Evolutionary conservation across 2,113 vertebrate genomes (phyloP), one percentile per base, ranked within the genome.

Genomic region (Megaceryle torquata): DNA sequence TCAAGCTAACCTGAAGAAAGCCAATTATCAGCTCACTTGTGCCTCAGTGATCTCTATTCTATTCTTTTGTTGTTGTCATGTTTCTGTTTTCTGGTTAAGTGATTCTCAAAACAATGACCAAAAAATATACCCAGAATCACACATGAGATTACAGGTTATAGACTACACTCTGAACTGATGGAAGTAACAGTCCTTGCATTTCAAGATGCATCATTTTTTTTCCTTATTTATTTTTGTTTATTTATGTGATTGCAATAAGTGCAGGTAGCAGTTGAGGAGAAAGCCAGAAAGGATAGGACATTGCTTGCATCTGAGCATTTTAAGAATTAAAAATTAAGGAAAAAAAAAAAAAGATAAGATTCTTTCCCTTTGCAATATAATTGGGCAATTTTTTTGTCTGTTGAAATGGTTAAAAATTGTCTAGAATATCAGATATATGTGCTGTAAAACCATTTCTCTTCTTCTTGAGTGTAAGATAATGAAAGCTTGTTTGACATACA

Each of bases 21-120:
- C 35, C 89, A 77, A 94, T 98, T 97, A 96, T 97, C 85, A 86
- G 46, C 13, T 92, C 64, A 91, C 90, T 74, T 94, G 95, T 89
- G 96, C 91, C 83, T 97, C 96, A 97, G 28, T 96, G 95, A 91
- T 56, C 78, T 96, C 70, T 80, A 90, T 90, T 96, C 88, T 87
- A 80, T 64, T 78, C 94, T 92, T 94, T 19, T 46, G 17, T 46
- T 94, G 57, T 94, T 96, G 67, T 64, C 77, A 82, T 83, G 37
- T 91, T 96, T 97, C 94, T 35, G 28, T 97, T 97, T 98, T 95
- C 89, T 97, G 86, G 81, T 97, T 97, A 97, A 97, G 74, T 95
- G 96, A 97, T 97, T 93, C 86, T 93, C 89, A 96, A 96, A 97
- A 95, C 50, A 97, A 91, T 96, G 67, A 84, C 84, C 91, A 96